Percentiles rank a stretch among this genome's conserved stretches.
Conservation (phyloP, 2,888 invertebrate genomes). For the Macaria notata region DNA sequence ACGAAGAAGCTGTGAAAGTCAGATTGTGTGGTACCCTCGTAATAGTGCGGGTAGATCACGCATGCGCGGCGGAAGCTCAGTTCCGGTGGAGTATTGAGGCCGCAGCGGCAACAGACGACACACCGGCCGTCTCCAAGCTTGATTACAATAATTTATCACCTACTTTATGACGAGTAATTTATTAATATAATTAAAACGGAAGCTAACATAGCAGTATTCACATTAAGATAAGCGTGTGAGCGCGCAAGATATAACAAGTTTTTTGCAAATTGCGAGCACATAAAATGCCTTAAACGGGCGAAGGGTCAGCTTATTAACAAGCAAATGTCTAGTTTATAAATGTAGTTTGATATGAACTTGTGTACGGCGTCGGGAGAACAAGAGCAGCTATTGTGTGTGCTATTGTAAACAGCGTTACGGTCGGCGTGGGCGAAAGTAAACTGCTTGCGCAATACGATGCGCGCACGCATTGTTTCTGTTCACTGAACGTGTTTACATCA, state of each 20-base stretch:
- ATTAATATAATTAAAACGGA: slow-evolving; percentile 11
- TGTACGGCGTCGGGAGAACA: slow-evolving; percentile 1
- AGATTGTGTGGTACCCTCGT: slow-evolving; percentile 14
- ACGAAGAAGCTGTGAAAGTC: slow-evolving; percentile 12
- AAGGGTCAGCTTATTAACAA: too few species aligned
- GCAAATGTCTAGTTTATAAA: not conserved
- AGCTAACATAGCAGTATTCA: slow-evolving; percentile 1
- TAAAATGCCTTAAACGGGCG: too few species aligned
- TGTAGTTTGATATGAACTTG: slow-evolving; percentile 1
- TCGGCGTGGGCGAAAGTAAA: slow-evolving; percentile 50
- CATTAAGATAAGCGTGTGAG: not conserved
- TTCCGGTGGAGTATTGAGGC: slow-evolving; percentile 40
- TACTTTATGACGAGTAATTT: not conserved
- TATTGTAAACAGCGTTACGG: slow-evolving; percentile 22
- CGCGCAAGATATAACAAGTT: too few species aligned
- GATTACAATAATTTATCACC: slow-evolving; percentile 9
- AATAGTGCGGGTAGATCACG: slow-evolving; percentile 10
- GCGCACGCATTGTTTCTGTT: slow-evolving; percentile 44
- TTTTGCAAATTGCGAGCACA: too few species aligned
- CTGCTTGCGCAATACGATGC: slow-evolving; percentile 55
- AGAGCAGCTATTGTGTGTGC: slow-evolving; percentile 9
- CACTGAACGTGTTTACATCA: slow-evolving; percentile 40
- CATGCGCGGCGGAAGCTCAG: slow-evolving; percentile 36
- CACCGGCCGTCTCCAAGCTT: slow-evolving; percentile 9
- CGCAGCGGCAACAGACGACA: slow-evolving; percentile 11